Evolutionary conservation across 2,888 invertebrate genomes (phyloP), one percentile per base, ranked within the genome.

Genomic region (Argynnis bischoffii): DNA sequence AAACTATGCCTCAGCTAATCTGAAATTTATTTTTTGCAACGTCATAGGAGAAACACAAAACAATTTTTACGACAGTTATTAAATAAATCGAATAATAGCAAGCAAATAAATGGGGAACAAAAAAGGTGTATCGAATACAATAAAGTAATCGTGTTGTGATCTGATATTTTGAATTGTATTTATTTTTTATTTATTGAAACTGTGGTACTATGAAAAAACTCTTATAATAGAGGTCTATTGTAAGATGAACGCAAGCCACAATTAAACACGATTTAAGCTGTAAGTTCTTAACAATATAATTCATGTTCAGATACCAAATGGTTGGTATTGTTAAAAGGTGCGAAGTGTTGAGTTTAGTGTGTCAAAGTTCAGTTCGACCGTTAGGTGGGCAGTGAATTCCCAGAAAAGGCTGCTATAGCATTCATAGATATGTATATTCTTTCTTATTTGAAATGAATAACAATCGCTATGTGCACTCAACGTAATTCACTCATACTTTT

Each of bases 291-390:
- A 69, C 65, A 67, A 67, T 50, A 50, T 65, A 54, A 31, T 59
- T 69, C 63, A 63, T 66, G 57, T 65, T 65, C 60, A 55, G 63
- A 69, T 63, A 63, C 67, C 35, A 35, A 67, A 59, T 59, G 51
- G 63, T 66, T 63, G n/a, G 64, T 60, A 72, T 73, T 72, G 71
- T 73, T 70, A 65, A 55, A 66, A 64, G 69, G 75, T 80, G 78
- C 75, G 76, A 79, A 79, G 74, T 75, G 75, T 72, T 74, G 69
- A 69, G 72, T 80, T 83, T 86, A 87, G 81, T 87, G 76, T 88
- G 89, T 87, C 88, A 88, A 84, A 89, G 87, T 85, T 89, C 81
- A 89, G 46, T 14, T 55, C 59, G 63, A 89, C 90, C 89, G 90
- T 89, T 89, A 89, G 84, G 75, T 79, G 75, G 72, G 78, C 79